These are phyloP conservation scores for Morone saxatilis DNA, from an alignment of 2,113 vertebrate species.

Conservation along the genomic window DNA sequence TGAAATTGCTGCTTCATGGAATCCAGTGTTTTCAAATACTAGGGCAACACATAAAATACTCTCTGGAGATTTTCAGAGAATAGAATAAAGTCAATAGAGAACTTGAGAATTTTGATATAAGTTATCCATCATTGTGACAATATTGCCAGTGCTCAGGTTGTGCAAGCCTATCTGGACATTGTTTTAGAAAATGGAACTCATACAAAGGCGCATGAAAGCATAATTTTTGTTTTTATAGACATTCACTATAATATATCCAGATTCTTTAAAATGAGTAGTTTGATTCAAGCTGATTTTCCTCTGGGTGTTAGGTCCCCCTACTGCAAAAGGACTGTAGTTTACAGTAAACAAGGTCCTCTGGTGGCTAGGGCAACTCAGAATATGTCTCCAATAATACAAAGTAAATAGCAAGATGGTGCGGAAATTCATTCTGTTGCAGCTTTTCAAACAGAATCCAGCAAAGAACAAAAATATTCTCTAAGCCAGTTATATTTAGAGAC, in stretches of 20 bases:
- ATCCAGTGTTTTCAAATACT: slow-evolving; percentile 3
- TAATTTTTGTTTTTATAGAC: neutral
- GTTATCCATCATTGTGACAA: slow-evolving; percentile 34
- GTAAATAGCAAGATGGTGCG: neutral
- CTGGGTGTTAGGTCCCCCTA: neutral
- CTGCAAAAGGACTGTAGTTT: neutral
- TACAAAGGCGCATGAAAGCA: neutral
- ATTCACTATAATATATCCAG: neutral
- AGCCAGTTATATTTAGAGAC: neutral
- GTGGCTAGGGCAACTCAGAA: neutral
- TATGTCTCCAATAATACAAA: neutral
- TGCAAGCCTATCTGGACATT: neutral
- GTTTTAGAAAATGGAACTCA: slow-evolving; percentile 13
- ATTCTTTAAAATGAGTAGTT: neutral
- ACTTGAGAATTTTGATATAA: slow-evolving; percentile 8
- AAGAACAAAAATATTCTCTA: neutral
- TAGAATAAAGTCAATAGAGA: slow-evolving; percentile 32
- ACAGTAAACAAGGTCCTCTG: neutral
- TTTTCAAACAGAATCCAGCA: neutral
- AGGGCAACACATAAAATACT: slow-evolving; percentile 11
- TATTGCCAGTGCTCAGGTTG: slow-evolving; percentile 5
- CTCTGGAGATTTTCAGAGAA: slow-evolving; percentile 18
- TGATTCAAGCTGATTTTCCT: neutral
- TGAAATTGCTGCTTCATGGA: slow-evolving; percentile 29
- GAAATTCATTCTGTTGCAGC: neutral